Evolutionary conservation across 2,113 vertebrate species (phyloP).

Genomic region (Heloderma charlesbogerti): DNA sequence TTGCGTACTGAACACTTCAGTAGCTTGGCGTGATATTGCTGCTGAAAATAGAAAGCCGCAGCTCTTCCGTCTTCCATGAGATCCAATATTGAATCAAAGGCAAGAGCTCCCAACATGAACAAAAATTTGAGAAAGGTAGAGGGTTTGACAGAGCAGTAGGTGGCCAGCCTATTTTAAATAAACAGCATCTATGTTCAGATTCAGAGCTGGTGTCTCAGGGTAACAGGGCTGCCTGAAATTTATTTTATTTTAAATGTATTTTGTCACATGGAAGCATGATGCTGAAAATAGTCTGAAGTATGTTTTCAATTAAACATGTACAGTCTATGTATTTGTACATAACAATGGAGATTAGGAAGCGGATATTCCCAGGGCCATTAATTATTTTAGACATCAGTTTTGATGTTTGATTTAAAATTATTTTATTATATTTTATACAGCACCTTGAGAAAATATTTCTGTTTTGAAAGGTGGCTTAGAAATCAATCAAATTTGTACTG

Average conservation of each 20-base stretch:
- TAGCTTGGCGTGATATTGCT: conserved; percentile 45
- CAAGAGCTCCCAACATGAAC: conserved; percentile 57
- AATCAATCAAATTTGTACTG: background rate
- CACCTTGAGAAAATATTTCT: background rate
- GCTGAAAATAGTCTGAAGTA: background rate
- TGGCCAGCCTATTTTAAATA: conserved; percentile 63
- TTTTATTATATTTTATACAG: background rate
- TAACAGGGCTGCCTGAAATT: conserved; percentile 35
- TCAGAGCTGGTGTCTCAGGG: conserved; percentile 54
- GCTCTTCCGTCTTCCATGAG: conserved; percentile 21
- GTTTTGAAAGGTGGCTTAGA: background rate
- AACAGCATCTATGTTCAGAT: conserved; percentile 60
- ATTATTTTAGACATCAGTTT: background rate
- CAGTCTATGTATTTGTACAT: background rate
- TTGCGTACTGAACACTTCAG: conserved; percentile 38
- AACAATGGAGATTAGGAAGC: background rate
- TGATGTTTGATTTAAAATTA: background rate
- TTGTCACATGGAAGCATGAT: background rate
- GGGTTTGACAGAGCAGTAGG: conserved; percentile 36
- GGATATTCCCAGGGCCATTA: background rate
- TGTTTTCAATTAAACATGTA: conserved; percentile 20
- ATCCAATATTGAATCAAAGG: conserved; percentile 44
- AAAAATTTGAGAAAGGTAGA: conserved; percentile 41
- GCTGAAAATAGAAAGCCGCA: conserved; percentile 27
- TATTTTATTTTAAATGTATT: conserved; percentile 23